phyloP scores from a whole-genome alignment of 2,113 vertebrate species.

The Panthera leo region DNA sequence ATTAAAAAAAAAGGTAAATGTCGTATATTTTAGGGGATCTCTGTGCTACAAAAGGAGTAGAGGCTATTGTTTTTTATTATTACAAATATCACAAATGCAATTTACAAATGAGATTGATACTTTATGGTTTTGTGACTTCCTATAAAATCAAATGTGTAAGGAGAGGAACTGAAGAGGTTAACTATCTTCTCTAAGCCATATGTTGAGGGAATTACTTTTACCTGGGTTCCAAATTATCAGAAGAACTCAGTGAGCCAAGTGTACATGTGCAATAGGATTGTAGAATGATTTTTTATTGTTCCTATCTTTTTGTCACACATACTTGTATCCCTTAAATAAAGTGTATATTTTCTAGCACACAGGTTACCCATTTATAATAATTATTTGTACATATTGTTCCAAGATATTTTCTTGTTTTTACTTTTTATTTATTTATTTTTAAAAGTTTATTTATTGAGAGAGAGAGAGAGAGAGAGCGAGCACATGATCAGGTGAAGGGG shows the following conservation, averaged over 20 bases:
- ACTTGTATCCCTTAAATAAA: not conserved
- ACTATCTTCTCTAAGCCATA: not conserved
- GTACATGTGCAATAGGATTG: not conserved
- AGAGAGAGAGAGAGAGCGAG: too few species aligned
- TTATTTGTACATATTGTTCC: not conserved
- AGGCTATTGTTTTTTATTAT: not conserved
- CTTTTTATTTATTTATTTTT: not conserved
- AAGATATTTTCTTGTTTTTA: not conserved
- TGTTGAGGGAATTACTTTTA: not conserved
- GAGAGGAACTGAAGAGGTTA: not conserved
- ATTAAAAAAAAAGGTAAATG: not conserved
- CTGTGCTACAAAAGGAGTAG: not conserved
- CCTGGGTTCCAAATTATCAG: not conserved
- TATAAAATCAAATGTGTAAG: not conserved
- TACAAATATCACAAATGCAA: not conserved
- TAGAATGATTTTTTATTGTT: not conserved
- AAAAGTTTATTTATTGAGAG: too few species aligned
- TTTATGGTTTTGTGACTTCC: not conserved
- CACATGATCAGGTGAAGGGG: too few species aligned
- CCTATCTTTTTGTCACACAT: not conserved
- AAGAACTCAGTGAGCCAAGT: not conserved
- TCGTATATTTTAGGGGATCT: not conserved
- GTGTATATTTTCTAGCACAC: not conserved
- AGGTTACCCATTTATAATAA: constrained; percentile 78
- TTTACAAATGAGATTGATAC: not conserved